Evolutionary conservation across 1,140 invertebrate genomes (phyloP).

Genomic region (Drosophila ercepeae): DNA sequence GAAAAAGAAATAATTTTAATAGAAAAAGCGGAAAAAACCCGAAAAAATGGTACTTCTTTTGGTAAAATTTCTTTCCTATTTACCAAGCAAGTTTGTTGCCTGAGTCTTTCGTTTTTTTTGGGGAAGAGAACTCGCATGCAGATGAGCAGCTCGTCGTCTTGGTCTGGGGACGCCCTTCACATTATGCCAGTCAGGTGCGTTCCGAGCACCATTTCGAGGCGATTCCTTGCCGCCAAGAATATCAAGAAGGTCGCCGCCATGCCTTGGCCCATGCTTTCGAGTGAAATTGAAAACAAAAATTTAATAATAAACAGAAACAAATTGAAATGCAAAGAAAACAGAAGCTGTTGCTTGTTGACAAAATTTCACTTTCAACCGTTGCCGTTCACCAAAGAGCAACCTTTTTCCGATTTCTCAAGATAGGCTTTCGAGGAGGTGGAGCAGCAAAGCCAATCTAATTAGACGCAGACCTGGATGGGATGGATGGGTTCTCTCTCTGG

Average conservation of each 20-base stretch:
- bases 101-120: conserved; percentile 57
- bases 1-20: background rate
- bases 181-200: conserved; percentile 26
- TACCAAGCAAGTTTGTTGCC: conserved; percentile 55
- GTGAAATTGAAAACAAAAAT: conserved; percentile 77
- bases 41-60: too few relatives aligned
- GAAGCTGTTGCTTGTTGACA: conserved; percentile 29
- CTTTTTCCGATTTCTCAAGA: background rate
- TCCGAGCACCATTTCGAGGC: conserved; percentile 41
- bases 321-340: conserved; percentile 41
- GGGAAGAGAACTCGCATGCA: background rate
- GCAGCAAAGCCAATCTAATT: background rate
- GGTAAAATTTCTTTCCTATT: background rate
- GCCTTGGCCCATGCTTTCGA: conserved; percentile 53
- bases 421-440: conserved; percentile 21
- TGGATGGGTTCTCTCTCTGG: background rate
- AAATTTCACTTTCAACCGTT: conserved; percentile 70
- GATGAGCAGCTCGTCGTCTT: too few relatives aligned
- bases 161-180: background rate
- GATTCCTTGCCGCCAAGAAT: conserved; percentile 66
- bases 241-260: conserved; percentile 48
- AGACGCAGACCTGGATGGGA: conserved; percentile 5
- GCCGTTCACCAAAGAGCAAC: background rate
- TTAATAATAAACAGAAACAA: conserved; percentile 53
- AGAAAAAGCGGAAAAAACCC: background rate